These are phyloP conservation scores for Hemiscyllium ocellatum DNA, from an alignment of 2,113 vertebrate species.

Conservation along the genomic window DNA sequence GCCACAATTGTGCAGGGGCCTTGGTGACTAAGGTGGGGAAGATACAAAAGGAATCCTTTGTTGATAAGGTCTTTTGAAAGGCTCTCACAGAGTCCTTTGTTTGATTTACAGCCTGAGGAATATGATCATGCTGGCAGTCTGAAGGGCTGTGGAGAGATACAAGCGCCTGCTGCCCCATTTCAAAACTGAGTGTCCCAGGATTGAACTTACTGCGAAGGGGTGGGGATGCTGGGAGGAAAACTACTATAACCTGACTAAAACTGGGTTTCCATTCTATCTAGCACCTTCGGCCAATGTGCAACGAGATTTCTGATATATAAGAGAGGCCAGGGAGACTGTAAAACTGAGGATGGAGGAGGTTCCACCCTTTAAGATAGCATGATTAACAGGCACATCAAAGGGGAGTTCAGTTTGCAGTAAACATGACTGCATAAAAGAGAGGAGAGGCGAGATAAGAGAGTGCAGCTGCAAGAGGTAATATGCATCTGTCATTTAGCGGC, in stretches of 20 bases:
- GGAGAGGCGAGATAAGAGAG: neutral
- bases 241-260: neutral
- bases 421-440: conserved; percentile 10
- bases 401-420: neutral
- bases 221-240: neutral
- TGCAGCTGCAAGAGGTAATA: neutral
- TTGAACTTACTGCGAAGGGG: neutral
- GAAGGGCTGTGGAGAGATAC: neutral
- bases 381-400: conserved; percentile 23
- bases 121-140: neutral
- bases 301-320: neutral
- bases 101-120: neutral
- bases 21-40: neutral
- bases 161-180: neutral
- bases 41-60: neutral
- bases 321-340: neutral
- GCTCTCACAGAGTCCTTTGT: neutral
- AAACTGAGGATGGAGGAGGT: neutral
- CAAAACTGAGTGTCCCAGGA: neutral
- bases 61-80: neutral
- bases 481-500: neutral
- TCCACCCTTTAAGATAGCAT: neutral
- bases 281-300: neutral
- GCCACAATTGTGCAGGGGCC: neutral
- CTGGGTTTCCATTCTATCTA: neutral